These are phyloP conservation scores for Spatulosminthurus flaviceps DNA, from an alignment of 2,888 invertebrate genomes.

Conservation along the genomic window DNA sequence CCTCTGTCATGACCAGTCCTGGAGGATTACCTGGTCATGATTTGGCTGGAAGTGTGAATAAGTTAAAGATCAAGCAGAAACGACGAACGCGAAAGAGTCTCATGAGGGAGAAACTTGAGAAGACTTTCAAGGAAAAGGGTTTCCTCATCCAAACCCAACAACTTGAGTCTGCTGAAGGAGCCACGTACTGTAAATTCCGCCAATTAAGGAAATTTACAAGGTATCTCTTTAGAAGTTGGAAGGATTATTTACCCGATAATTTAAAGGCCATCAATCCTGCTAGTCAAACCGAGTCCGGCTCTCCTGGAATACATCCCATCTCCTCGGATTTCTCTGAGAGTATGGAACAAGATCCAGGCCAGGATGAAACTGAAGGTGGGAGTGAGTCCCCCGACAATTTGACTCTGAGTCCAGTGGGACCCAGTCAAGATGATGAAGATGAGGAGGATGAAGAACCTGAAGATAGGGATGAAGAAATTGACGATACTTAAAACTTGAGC, in stretches of 20 bases:
- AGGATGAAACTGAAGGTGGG: slow-evolving; percentile 42
- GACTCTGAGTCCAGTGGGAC: slow-evolving; percentile 20
- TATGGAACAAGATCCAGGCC: slow-evolving; percentile 42
- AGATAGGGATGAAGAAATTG: slow-evolving; percentile 49
- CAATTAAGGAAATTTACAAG: slow-evolving; percentile 90
- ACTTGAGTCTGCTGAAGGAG: slow-evolving; percentile 89
- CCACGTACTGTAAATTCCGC: slow-evolving; percentile 91
- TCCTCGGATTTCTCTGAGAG: slow-evolving; percentile 36
- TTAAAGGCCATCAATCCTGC: slow-evolving; percentile 65
- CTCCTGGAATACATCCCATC: neutral
- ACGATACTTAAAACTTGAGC: slow-evolving; percentile 21
- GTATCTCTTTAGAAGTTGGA: slow-evolving; percentile 91
- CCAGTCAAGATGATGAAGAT: slow-evolving; percentile 25
- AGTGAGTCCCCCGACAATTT: slow-evolving; percentile 44
- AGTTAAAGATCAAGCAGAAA: slow-evolving; percentile 70
- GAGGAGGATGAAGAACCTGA: slow-evolving; percentile 18
- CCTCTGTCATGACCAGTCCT: slow-evolving; percentile 30
- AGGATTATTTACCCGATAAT: slow-evolving; percentile 87
- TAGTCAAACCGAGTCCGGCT: slow-evolving; percentile 5
- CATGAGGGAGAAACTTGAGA: slow-evolving; percentile 86
- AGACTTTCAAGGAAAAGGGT: slow-evolving; percentile 91
- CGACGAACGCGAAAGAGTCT: slow-evolving; percentile 83
- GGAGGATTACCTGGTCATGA: neutral
- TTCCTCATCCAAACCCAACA: slow-evolving; percentile 94
- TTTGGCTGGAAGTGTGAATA: neutral